Evolutionary conservation across 2,888 invertebrate genomes (phyloP), one percentile per base, ranked within the genome.

Genomic region (Drosophila anomalata): DNA sequence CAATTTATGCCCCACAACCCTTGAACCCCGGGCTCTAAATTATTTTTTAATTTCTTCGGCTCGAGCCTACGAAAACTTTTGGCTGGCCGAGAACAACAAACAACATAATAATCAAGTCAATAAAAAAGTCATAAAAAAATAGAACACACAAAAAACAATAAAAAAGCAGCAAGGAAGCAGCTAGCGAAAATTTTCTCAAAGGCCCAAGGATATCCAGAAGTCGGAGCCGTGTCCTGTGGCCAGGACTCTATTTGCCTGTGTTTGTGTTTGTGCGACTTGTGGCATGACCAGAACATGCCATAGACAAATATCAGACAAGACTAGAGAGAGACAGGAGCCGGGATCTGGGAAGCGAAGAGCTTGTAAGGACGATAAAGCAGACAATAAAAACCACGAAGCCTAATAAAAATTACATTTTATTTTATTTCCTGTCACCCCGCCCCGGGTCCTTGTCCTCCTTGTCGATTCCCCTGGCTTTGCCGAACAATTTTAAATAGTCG

Each of bases 31-130:
- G 71, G 60, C 60, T 56, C 79, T 87, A 84, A 84, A 84, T 85
- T 86, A 85, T 85, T 87, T 85, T 85, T 87, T 85, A 85, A 85
- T 85, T 87, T 87, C 88, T 68, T 44, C 68, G 33, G 76, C 42
- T 51, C 61, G 62, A 52, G 69, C 67, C 79, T 62, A 75, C 74
- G 75, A 75, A 85, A 83, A 85, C 75, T 79, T 84, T 76, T 36
- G 41, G 39, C 55, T 67, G 68, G 59, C 60, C 72, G 76, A 78
- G 74, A 85, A 87, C 82, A 85, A 87, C 80, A 70, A 78, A 74
- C 86, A 86, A 89, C 87, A 81, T 88, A 86, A 87, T 87, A 89
- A 87, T 87, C 87, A 86, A 87, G 83, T 87, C 89, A 88, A 87
- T 87, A 87, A 87, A 87, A 87, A 78, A 76, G 86, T 76, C 79